phyloP scores from a whole-genome alignment of 2,113 vertebrate species.

The Cololabis saira region DNA sequence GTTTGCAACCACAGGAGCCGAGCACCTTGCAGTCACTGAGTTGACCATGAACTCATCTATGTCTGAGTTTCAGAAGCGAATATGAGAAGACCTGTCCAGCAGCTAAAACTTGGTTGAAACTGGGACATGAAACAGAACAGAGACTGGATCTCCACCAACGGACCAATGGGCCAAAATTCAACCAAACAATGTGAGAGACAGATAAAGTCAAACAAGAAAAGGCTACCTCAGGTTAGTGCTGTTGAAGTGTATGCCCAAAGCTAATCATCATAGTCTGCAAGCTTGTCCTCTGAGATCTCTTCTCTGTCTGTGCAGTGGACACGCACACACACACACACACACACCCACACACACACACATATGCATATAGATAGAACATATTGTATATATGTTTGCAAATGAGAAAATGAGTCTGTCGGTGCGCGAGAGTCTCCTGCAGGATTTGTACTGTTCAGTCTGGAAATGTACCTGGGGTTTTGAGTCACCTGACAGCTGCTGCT shows the following conservation, averaged over 20 bases:
- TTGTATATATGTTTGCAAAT: too few species aligned
- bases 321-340: neutral
- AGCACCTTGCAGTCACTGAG: too few species aligned
- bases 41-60: too few species aligned
- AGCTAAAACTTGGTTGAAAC: too few species aligned
- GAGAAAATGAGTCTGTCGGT: neutral
- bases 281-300: slow-evolving; percentile 53
- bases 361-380: too few species aligned
- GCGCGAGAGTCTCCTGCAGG: slow-evolving; percentile 45
- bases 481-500: slow-evolving; percentile 1
- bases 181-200: too few species aligned
- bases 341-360: too few species aligned
- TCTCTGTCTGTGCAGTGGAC: neutral
- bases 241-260: slow-evolving; percentile 46
- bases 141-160: slow-evolving; percentile 18
- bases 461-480: slow-evolving; percentile 51
- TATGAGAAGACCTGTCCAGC: too few species aligned
- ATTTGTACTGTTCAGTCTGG: slow-evolving; percentile 59
- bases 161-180: too few species aligned
- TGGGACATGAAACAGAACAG: too few species aligned
- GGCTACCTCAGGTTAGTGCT: slow-evolving; percentile 8
- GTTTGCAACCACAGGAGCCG: too few species aligned
- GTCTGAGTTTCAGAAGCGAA: too few species aligned
- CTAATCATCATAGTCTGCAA: slow-evolving; percentile 39
- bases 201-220: slow-evolving; percentile 1